Percentiles rank a stretch among this genome's conserved stretches.
Conservation (phyloP, 2,888 invertebrate genomes). For the Nezara viridula region DNA sequence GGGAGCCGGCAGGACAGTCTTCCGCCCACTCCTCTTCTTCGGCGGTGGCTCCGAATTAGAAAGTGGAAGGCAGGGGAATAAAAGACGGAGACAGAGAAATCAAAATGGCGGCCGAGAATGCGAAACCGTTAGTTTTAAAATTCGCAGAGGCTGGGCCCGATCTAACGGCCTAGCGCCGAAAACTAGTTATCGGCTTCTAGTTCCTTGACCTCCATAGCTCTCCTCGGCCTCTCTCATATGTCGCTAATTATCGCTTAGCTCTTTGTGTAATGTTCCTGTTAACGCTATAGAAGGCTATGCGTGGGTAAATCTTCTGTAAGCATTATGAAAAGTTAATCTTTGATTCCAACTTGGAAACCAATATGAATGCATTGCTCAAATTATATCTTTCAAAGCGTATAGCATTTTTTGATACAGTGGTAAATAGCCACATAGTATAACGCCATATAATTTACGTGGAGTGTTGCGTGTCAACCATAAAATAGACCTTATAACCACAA, state of each 20-base stretch:
- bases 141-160: slow-evolving; percentile 46
- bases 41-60: slow-evolving; percentile 21
- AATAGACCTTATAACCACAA: too few species aligned
- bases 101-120: slow-evolving; percentile 49
- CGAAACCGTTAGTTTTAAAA: slow-evolving; percentile 51
- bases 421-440: too few species aligned
- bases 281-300: not conserved
- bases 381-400: too few species aligned
- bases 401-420: too few species aligned
- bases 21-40: slow-evolving; percentile 2
- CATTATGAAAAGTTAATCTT: not conserved
- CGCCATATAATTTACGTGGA: too few species aligned
- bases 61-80: slow-evolving; percentile 30
- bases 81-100: slow-evolving; percentile 51
- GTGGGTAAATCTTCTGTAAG: not conserved
- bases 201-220: slow-evolving; percentile 51
- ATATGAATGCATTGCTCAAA: too few species aligned
- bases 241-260: slow-evolving; percentile 18
- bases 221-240: not conserved
- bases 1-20: not conserved
- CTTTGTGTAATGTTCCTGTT: slow-evolving; percentile 27
- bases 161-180: slow-evolving; percentile 48
- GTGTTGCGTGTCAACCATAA: too few species aligned
- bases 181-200: slow-evolving; percentile 45
- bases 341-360: too few species aligned